Evolutionary conservation across 2,113 vertebrate species (phyloP).

Genomic region (Bujurquina vittata): DNA sequence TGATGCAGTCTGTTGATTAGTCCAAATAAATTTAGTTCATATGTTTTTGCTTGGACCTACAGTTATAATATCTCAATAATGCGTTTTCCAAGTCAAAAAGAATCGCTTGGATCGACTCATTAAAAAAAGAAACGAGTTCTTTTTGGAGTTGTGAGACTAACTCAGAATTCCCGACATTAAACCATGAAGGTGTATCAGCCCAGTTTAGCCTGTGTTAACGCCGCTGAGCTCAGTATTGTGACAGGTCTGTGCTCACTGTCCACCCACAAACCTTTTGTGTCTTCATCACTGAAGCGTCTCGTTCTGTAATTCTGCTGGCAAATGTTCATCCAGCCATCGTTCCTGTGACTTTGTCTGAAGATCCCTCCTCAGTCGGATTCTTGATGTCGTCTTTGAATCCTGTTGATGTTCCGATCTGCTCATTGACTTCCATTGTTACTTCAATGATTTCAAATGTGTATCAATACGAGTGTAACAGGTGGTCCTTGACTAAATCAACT

Average conservation of each 20-base stretch:
- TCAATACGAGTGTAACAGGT: neutral
- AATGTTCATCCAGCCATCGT: neutral
- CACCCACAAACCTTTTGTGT: neutral
- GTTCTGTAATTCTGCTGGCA: neutral
- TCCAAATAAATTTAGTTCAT: neutral
- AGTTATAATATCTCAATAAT: fast-evolving
- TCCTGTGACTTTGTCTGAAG: neutral
- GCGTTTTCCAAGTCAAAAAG: neutral
- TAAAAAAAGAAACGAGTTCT: neutral
- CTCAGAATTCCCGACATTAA: neutral
- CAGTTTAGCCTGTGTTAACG: neutral
- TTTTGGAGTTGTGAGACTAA: neutral
- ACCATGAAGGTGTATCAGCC: neutral
- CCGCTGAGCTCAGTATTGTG: neutral
- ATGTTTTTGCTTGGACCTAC: neutral
- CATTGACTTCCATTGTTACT: neutral
- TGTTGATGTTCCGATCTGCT: too few relatives aligned
- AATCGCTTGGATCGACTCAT: neutral
- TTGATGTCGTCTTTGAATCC: neutral
- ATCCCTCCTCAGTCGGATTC: constrained; percentile 19
- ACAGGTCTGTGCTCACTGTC: neutral
- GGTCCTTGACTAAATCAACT: neutral
- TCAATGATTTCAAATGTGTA: neutral
- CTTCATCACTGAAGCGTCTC: neutral
- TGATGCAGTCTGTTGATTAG: neutral